Evolutionary conservation across 2,888 invertebrate genomes (phyloP), one percentile per base, ranked within the genome.

Genomic region (Lypha dubia): DNA sequence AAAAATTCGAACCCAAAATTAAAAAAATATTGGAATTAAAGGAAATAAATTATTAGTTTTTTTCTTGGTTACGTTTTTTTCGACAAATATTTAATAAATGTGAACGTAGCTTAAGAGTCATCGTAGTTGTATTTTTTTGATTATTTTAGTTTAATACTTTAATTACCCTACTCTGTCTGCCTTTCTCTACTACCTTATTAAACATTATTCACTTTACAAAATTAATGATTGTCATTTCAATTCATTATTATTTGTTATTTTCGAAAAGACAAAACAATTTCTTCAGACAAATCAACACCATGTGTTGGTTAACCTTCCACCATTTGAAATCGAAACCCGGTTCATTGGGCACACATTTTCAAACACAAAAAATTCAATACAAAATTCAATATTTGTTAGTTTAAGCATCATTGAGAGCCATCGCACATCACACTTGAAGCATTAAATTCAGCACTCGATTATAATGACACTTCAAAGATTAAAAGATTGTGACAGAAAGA

Each of bases 361-460:
- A 38, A n/a, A n/a, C n/a, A 20, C 38, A 65, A 41, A 1, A n/a
- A 67, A 62, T 53, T 68, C 35, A 24, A 74, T 68, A 63, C 56
- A 51, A 70, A 44, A 62, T 62, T 73, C 13, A 6, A 22, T 84
- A 74, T 81, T 81, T 84, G 70, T 84, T 77, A 67, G 68, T 81
- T 63, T 74, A 68, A 32, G 67, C 73, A 84, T 62, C 73, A 77
- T 6, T 77, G 62, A 63, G 58, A 53, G 49, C 35, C 44, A 13
- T 38, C 20, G n/a, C 13, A 58, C 63, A 68, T 79, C 67, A 84
- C 80, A 77, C 80, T 84, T 84, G 80, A 81, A 81, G 73, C 77
- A 84, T 77, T 73, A 81, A 81, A 84, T 77, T 74, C 84, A 63
- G 67, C 77, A 77, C 77, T 73, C 80, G 63, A 58, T 77, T 74